phyloP scores from a whole-genome alignment of 23 tunicate species.

The Trididemnum nubilum region DNA sequence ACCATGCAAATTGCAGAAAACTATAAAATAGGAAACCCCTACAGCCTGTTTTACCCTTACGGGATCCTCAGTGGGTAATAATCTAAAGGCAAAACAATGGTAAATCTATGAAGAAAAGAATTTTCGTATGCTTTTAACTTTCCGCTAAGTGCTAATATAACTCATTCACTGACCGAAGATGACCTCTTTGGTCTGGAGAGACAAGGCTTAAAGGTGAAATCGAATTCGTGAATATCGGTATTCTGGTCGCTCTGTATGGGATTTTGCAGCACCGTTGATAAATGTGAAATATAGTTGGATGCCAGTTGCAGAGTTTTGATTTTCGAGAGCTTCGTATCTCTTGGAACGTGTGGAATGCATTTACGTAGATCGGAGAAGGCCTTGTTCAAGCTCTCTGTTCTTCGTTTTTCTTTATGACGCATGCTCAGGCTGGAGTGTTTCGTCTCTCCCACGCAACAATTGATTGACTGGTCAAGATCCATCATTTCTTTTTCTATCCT shows the following conservation, averaged over 20 bases:
- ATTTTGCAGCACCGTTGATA: slow-evolving; percentile 58
- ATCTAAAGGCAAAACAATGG: no score
- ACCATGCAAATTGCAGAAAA: no score
- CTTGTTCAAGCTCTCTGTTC: slow-evolving; percentile 88
- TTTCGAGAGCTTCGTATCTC: slow-evolving; percentile 90
- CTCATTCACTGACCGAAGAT: not conserved
- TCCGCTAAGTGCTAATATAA: no score
- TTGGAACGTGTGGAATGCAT: slow-evolving; percentile 91
- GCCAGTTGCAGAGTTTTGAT: slow-evolving; percentile 91
- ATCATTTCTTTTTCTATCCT: no score
- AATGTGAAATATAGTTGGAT: slow-evolving; percentile 73
- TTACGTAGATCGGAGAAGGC: slow-evolving; percentile 85
- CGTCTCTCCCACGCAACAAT: not conserved
- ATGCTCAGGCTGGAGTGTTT: slow-evolving; percentile 15
- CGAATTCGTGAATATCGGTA: slow-evolving; percentile 43
- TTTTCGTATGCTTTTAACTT: no score
- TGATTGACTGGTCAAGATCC: no score
- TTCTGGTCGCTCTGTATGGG: slow-evolving; percentile 37
- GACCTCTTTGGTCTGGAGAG: not conserved
- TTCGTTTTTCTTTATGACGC: slow-evolving; percentile 81
- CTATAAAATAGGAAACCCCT: no score
- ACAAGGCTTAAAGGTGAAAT: slow-evolving; percentile 45
- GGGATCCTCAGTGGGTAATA: no score
- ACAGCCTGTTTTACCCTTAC: no score
- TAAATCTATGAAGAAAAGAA: no score